Conservation (phyloP, 2,888 invertebrate genomes). For the Buathra laborator region DNA sequence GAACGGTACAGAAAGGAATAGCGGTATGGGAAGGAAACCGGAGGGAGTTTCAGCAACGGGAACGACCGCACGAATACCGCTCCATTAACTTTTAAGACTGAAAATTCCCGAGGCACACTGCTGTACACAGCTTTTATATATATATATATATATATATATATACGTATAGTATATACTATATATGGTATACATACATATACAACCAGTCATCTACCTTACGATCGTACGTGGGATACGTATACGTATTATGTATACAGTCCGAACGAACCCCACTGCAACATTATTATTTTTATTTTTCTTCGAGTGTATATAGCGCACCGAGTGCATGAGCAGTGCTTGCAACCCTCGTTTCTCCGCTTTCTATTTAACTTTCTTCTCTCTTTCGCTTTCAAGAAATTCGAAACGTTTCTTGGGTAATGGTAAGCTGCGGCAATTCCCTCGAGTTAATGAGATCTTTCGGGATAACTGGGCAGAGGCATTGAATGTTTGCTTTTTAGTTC, state of each 20-base stretch:
- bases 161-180: neutral
- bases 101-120: slow-evolving; percentile 57
- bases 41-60: slow-evolving; percentile 56
- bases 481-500: slow-evolving; percentile 44
- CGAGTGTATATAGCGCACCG: slow-evolving; percentile 1
- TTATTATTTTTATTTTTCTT: slow-evolving; percentile 60
- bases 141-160: slow-evolving; percentile 14
- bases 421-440: slow-evolving; percentile 54
- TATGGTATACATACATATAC: slow-evolving; percentile 29
- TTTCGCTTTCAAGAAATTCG: slow-evolving; percentile 38
- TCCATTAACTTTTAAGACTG: slow-evolving; percentile 67
- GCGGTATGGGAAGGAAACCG: slow-evolving; percentile 32
- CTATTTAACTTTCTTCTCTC: slow-evolving; percentile 32
- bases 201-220: slow-evolving; percentile 33
- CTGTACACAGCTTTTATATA: slow-evolving; percentile 16
- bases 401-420: slow-evolving; percentile 50
- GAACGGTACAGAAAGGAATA: neutral
- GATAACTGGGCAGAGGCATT: slow-evolving; percentile 29
- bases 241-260: slow-evolving; percentile 21
- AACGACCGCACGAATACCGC: slow-evolving; percentile 64
- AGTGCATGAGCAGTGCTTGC: slow-evolving; percentile 8
- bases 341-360: slow-evolving; percentile 43
- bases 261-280: slow-evolving; percentile 29
- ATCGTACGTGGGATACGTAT: slow-evolving; percentile 51
- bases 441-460: slow-evolving; percentile 50